Percentiles rank a stretch among this genome's conserved stretches.
Conservation (phyloP, 2,888 invertebrate genomes). For the Cabera pusaria region DNA sequence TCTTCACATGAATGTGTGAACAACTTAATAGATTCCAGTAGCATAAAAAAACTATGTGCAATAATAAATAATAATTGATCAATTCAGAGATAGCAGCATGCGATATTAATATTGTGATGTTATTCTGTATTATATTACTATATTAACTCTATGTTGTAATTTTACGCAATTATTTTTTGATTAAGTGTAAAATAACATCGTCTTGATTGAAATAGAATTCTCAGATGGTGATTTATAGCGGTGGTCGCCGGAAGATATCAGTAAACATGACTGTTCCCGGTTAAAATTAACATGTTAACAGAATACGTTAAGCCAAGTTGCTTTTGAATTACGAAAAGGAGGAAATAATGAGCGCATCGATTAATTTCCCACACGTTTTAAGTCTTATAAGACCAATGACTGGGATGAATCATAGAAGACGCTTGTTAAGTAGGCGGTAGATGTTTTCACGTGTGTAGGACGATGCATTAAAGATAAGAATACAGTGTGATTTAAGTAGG, state of each 20-base stretch:
- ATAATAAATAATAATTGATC: slow-evolving; percentile 44
- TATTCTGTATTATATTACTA: too few relatives aligned
- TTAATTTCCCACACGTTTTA: slow-evolving; percentile 1
- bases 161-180: slow-evolving; percentile 23
- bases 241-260: slow-evolving; percentile 51
- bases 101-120: too few relatives aligned
- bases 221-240: slow-evolving; percentile 52
- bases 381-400: too few relatives aligned
- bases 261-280: slow-evolving; percentile 53
- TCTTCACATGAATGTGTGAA: too few relatives aligned
- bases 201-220: slow-evolving; percentile 16
- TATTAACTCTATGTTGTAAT: slow-evolving; percentile 29
- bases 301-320: slow-evolving; percentile 35
- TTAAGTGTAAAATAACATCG: slow-evolving; percentile 6
- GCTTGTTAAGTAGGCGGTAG: too few relatives aligned
- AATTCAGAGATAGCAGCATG: slow-evolving; percentile 37
- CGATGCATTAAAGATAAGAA: slow-evolving; percentile 33
- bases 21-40: slow-evolving; percentile 28
- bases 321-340: slow-evolving; percentile 17
- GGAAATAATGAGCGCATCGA: slow-evolving; percentile 30
- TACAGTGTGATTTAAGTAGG: slow-evolving; percentile 6
- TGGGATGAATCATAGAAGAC: too few relatives aligned
- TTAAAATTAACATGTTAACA: slow-evolving; percentile 61
- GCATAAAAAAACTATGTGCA: slow-evolving; percentile 40
- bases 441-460: slow-evolving; percentile 34